Conservation (phyloP, 1,140 invertebrate species). For the Aphaenogaster rudis region DNA sequence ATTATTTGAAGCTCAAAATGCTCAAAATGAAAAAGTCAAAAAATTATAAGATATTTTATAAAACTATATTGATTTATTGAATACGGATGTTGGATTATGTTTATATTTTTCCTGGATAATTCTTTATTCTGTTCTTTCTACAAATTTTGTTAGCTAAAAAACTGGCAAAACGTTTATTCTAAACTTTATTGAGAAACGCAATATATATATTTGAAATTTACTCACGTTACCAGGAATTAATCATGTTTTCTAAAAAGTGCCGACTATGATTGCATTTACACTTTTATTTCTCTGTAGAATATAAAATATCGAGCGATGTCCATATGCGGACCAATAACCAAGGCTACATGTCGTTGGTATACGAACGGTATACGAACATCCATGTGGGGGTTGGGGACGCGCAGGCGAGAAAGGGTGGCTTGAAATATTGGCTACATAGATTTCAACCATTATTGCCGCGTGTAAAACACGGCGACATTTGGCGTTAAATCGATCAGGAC, state of each 20-base stretch:
- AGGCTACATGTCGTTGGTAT: slow-evolving; percentile 57
- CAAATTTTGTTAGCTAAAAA: background rate
- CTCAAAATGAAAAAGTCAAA: background rate
- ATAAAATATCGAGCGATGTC: slow-evolving; percentile 78
- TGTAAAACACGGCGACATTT: slow-evolving; percentile 87
- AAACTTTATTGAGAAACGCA: background rate
- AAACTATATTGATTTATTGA: background rate
- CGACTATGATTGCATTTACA: slow-evolving; percentile 51
- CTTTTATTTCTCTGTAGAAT: slow-evolving; percentile 73
- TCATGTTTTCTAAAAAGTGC: background rate
- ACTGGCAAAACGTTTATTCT: background rate
- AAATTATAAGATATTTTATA: background rate
- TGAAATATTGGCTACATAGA: slow-evolving; percentile 87
- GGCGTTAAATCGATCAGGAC: slow-evolving; percentile 85
- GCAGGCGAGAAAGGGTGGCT: slow-evolving; percentile 80
- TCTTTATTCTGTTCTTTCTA: background rate
- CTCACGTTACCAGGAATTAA: slow-evolving; percentile 6
- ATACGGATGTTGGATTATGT: background rate
- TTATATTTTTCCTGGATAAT: background rate
- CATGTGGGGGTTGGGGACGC: slow-evolving; percentile 71
- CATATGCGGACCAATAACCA: slow-evolving; percentile 77
- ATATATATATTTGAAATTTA: background rate
- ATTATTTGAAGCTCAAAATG: background rate
- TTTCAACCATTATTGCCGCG: slow-evolving; percentile 86
- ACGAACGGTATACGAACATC: slow-evolving; percentile 48